phyloP scores from a whole-genome alignment of 2,888 invertebrate genomes.

The Pocota personata region DNA sequence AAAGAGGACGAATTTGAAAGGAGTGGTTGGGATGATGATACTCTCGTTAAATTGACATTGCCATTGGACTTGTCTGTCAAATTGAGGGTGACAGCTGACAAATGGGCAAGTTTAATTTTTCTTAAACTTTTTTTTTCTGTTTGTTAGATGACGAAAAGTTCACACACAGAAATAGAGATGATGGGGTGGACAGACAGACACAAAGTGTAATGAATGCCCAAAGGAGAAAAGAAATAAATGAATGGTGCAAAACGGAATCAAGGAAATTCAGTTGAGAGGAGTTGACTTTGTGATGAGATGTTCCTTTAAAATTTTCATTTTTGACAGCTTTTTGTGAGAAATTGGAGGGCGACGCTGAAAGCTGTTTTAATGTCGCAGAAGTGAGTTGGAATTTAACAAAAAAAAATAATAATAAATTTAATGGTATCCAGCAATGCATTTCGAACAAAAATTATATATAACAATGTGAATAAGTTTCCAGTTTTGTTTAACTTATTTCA shows the following conservation, averaged over 20 bases:
- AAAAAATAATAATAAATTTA: too few species aligned
- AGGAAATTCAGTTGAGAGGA: slow-evolving; percentile 41
- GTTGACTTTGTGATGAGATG: slow-evolving; percentile 61
- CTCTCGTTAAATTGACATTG: slow-evolving; percentile 62
- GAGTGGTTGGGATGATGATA: not conserved
- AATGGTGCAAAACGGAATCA: slow-evolving; percentile 10
- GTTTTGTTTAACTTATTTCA: too few species aligned
- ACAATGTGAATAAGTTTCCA: too few species aligned
- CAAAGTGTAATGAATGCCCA: slow-evolving; percentile 72
- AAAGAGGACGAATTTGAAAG: slow-evolving; percentile 4
- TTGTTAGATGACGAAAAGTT: slow-evolving; percentile 52
- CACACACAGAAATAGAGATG: slow-evolving; percentile 30
- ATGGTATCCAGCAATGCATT: too few species aligned
- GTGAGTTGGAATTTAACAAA: not conserved
- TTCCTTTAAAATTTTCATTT: slow-evolving; percentile 34
- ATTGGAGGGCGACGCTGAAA: slow-evolving; percentile 43
- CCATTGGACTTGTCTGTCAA: slow-evolving; percentile 73
- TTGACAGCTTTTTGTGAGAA: slow-evolving; percentile 45
- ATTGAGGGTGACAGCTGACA: slow-evolving; percentile 71
- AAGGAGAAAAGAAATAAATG: slow-evolving; percentile 45
- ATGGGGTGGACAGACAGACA: slow-evolving; percentile 60
- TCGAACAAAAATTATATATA: too few species aligned
- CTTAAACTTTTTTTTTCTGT: not conserved
- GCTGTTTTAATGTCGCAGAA: slow-evolving; percentile 18
- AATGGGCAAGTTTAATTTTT: slow-evolving; percentile 70